Evolutionary conservation across 2,888 invertebrate genomes (phyloP).

Genomic region (Archaeoteleia sp.): DNA sequence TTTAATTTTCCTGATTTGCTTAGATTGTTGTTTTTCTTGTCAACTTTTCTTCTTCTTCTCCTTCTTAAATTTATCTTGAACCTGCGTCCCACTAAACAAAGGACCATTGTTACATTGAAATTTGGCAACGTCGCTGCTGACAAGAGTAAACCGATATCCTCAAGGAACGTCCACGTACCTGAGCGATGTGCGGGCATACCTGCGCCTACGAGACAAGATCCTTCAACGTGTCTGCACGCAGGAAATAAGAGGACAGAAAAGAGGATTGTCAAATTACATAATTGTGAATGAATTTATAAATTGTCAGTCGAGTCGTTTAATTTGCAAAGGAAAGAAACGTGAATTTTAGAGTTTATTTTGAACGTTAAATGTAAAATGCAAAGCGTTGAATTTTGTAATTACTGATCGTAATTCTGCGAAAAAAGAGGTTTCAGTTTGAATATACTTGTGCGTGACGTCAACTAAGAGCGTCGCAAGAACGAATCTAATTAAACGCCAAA

Average conservation of each 20-base stretch:
- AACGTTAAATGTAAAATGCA: too few relatives aligned
- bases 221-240: conserved; percentile 12
- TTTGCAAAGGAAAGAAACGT: too few relatives aligned
- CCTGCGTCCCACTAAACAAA: conserved; percentile 41
- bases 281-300: neutral
- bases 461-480: conserved; percentile 50
- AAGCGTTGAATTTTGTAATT: too few relatives aligned
- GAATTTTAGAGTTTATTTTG: too few relatives aligned
- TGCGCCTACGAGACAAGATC: conserved; percentile 20
- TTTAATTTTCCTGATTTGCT: too few relatives aligned
- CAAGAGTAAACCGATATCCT: conserved; percentile 68
- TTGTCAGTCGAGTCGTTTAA: too few relatives aligned
- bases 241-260: conserved; percentile 10
- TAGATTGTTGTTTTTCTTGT: conserved; percentile 9
- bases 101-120: conserved; percentile 58
- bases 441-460: conserved; percentile 5
- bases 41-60: conserved; percentile 3
- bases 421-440: too few relatives aligned
- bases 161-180: conserved; percentile 60
- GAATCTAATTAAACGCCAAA: conserved; percentile 73
- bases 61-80: conserved; percentile 8
- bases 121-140: conserved; percentile 67
- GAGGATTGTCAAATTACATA: neutral
- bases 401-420: too few relatives aligned
- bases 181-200: conserved; percentile 53